A percentile compares a stretch with the other conserved stretches of the same genome.
Evolutionary conservation across 2,888 invertebrate genomes (phyloP).

Genomic region (Amblyjoppa fuscipennis): DNA sequence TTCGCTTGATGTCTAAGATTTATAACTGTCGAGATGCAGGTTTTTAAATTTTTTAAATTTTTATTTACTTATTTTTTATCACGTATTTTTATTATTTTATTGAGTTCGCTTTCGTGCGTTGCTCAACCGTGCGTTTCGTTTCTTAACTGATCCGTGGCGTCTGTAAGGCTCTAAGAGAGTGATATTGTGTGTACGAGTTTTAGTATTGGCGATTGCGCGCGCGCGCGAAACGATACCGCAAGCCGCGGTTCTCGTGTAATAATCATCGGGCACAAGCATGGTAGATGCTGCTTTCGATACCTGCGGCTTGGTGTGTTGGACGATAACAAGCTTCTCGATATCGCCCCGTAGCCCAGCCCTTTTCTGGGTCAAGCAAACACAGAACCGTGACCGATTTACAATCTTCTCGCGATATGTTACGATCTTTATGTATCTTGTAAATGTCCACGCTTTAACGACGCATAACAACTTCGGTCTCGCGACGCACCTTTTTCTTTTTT

Average conservation of each 20-base stretch:
- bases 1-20: conserved; percentile 3
- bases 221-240: conserved; percentile 43
- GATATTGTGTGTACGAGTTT: conserved; percentile 13
- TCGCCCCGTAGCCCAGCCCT: conserved; percentile 68
- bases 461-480: background rate
- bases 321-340: conserved; percentile 67
- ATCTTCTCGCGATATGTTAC: conserved; percentile 42
- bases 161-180: conserved; percentile 38
- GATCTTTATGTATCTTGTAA: conserved; percentile 51
- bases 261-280: conserved; percentile 22
- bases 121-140: conserved; percentile 32
- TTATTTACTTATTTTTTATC: background rate
- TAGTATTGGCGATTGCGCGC: conserved; percentile 9
- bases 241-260: conserved; percentile 31
- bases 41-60: background rate
- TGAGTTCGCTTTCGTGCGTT: background rate
- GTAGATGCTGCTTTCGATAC: conserved; percentile 49
- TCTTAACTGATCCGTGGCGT: conserved; percentile 35
- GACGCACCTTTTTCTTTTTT: background rate
- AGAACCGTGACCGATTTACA: conserved; percentile 60
- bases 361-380: conserved; percentile 78
- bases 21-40: conserved; percentile 1
- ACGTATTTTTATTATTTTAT: background rate
- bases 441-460: conserved; percentile 23
- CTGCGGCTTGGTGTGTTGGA: conserved; percentile 39